A percentile compares a stretch with the other conserved stretches of the same genome.
phyloP scores from a whole-genome alignment of 2,888 invertebrate genomes.

The Machimus rusticus region DNA sequence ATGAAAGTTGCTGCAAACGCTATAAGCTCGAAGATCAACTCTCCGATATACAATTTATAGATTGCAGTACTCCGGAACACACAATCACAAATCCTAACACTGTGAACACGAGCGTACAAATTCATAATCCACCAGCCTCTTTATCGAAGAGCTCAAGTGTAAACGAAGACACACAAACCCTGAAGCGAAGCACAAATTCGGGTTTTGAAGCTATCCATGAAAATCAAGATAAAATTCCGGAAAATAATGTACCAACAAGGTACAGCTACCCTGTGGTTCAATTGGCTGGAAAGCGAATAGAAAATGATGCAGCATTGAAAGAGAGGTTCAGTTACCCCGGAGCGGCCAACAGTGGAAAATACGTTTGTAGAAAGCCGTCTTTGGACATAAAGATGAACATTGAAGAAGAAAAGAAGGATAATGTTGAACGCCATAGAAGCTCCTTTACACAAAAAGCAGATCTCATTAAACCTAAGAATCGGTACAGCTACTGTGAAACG shows the following conservation, averaged over 20 bases:
- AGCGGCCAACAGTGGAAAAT: constrained; percentile 50
- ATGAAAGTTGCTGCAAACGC: constrained; percentile 69
- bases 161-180: constrained; percentile 31
- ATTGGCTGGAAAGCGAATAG: constrained; percentile 58
- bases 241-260: constrained; percentile 51
- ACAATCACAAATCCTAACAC: constrained; percentile 56
- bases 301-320: constrained; percentile 54
- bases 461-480: constrained; percentile 53
- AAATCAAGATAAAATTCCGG: constrained; percentile 47
- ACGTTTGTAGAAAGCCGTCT: constrained; percentile 49
- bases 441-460: constrained; percentile 47
- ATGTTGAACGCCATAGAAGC: constrained; percentile 26
- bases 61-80: constrained; percentile 78
- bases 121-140: constrained; percentile 60
- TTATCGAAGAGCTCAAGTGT: constrained; percentile 44
- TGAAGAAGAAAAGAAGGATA: constrained; percentile 49
- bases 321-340: constrained; percentile 63
- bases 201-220: constrained; percentile 51
- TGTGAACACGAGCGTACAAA: constrained; percentile 60
- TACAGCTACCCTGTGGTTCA: constrained; percentile 62
- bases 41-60: constrained; percentile 81
- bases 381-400: constrained; percentile 50
- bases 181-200: constrained; percentile 44
- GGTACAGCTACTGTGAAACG: constrained; percentile 55
- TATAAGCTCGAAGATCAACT: constrained; percentile 80